Evolutionary conservation across 2,888 invertebrate species (phyloP).

Genomic region (Strigamia maritima): DNA sequence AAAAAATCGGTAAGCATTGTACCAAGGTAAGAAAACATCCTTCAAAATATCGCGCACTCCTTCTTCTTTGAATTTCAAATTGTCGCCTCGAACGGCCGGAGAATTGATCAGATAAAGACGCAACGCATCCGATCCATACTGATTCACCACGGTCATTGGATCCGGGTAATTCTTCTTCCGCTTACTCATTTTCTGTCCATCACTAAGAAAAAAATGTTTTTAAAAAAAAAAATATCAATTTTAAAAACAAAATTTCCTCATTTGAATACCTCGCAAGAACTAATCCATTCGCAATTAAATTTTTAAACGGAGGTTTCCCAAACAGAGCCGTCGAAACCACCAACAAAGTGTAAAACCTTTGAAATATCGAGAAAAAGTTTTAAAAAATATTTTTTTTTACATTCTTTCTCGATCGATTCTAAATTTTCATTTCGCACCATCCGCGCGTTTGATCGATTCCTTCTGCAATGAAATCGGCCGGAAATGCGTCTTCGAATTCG

Average conservation of each 20-base stretch:
- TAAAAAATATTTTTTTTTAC: no score
- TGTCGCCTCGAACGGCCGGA: slow-evolving; percentile 95
- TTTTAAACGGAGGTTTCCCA: slow-evolving; percentile 95
- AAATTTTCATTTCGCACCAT: slow-evolving; percentile 60
- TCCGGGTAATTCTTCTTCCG: slow-evolving; percentile 98
- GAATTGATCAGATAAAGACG: slow-evolving; percentile 92
- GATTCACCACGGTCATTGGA: slow-evolving; percentile 81
- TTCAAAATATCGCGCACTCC: slow-evolving; percentile 94
- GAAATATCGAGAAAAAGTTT: slow-evolving; percentile 40
- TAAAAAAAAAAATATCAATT: slow-evolving; percentile 43
- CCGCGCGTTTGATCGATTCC: slow-evolving; percentile 97
- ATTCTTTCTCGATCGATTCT: neutral
- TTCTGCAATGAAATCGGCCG: slow-evolving; percentile 99
- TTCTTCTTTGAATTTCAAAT: slow-evolving; percentile 92
- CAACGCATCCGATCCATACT: slow-evolving; percentile 95
- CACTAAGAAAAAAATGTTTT: slow-evolving; percentile 54
- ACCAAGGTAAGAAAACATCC: slow-evolving; percentile 96
- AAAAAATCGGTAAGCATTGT: slow-evolving; percentile 71
- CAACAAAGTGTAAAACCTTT: slow-evolving; percentile 84
- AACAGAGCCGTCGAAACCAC: slow-evolving; percentile 94
- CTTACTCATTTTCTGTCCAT: slow-evolving; percentile 99
- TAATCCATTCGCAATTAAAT: slow-evolving; percentile 92
- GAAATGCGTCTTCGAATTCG: slow-evolving; percentile 85
- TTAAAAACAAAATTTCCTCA: neutral
- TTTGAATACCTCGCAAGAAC: slow-evolving; percentile 68